These are phyloP conservation scores for Butastur rufipennis DNA, from an alignment of 2,113 vertebrate species.

Conservation along the genomic window DNA sequence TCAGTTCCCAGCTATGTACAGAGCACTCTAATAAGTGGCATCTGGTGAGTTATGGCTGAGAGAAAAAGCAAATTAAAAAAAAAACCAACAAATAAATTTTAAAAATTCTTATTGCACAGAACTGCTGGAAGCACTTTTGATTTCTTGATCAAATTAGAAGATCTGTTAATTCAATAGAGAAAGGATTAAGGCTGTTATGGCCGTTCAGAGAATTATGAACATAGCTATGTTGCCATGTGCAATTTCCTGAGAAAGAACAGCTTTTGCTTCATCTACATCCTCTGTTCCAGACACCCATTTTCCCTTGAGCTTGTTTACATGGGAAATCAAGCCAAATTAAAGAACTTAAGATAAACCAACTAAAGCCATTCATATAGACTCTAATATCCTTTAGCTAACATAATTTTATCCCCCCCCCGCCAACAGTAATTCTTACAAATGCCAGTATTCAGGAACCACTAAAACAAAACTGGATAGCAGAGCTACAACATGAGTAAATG, in stretches of 20 bases:
- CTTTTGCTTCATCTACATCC: conserved; percentile 36
- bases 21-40: neutral
- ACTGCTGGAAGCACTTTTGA: neutral
- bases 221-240: neutral
- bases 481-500: neutral
- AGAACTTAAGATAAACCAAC: conserved; percentile 14
- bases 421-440: neutral
- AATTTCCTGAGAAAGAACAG: conserved; percentile 34
- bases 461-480: neutral
- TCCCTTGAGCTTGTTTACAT: conserved; percentile 2
- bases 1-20: neutral
- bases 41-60: neutral
- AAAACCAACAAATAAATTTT: neutral
- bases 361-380: neutral
- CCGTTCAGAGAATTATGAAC: neutral
- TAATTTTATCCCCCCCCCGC: neutral
- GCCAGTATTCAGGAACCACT: neutral
- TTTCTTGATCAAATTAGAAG: neutral
- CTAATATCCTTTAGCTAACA: neutral
- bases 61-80: neutral
- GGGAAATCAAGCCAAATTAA: conserved; percentile 38
- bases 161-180: neutral
- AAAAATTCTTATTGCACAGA: neutral
- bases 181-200: neutral
- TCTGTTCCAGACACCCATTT: conserved; percentile 41